Evolutionary conservation across 2,888 invertebrate species (phyloP).

Genomic region (Reticulitermes lucifugus): DNA sequence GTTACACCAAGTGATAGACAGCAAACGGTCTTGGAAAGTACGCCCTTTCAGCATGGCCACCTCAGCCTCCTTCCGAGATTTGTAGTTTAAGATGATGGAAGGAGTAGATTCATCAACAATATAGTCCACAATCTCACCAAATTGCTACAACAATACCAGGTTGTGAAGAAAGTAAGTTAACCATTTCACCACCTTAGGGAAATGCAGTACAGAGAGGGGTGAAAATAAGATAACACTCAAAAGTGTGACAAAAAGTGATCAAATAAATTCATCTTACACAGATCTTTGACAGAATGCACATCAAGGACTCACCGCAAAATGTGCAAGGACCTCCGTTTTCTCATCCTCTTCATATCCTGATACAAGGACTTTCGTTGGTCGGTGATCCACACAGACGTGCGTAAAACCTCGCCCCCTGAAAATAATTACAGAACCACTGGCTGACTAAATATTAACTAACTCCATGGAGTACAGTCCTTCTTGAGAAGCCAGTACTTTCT

Average conservation of each 20-base stretch:
- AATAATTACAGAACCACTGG: background rate
- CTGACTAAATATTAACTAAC: too few species aligned
- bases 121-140: conserved; percentile 88
- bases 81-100: conserved; percentile 80
- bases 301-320: conserved; percentile 79
- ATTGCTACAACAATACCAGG: conserved; percentile 72
- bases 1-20: conserved; percentile 65
- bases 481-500: too few species aligned
- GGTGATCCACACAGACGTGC: conserved; percentile 82
- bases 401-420: conserved; percentile 59
- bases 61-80: conserved; percentile 83
- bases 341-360: conserved; percentile 90
- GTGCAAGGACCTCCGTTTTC: conserved; percentile 80
- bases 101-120: conserved; percentile 81
- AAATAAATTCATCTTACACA: background rate
- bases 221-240: too few species aligned
- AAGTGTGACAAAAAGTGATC: too few species aligned
- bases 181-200: background rate
- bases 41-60: conserved; percentile 80
- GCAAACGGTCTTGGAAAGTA: conserved; percentile 74
- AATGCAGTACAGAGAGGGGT: too few species aligned
- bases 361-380: conserved; percentile 87
- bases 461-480: too few species aligned
- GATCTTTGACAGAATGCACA: background rate
- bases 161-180: background rate